Evolutionary conservation across 2,113 vertebrate species (phyloP).

Genomic region (Sturnira hondurensis): DNA sequence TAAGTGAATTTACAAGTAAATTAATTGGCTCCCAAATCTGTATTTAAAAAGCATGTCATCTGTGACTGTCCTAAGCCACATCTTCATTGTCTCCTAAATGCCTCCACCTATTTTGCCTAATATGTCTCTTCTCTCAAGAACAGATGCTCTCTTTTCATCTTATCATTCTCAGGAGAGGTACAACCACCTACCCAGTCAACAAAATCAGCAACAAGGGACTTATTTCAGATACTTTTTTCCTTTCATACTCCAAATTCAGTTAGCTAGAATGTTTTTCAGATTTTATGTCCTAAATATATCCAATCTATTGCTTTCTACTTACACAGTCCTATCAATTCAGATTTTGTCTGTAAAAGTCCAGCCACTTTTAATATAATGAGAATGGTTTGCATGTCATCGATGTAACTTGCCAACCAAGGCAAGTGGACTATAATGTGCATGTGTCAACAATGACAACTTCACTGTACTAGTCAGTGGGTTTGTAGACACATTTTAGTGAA

Average conservation of each 20-base stretch:
- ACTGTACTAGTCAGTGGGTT: too few species aligned
- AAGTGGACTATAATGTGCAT: too few species aligned
- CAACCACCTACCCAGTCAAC: background rate
- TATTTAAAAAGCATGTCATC: background rate
- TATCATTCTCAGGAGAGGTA: background rate
- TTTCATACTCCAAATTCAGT: background rate
- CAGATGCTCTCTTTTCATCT: background rate
- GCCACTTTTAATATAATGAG: too few species aligned
- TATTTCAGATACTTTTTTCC: background rate
- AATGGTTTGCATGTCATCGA: too few species aligned
- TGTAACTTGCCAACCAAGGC: too few species aligned
- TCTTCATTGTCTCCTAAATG: background rate
- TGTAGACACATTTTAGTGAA: too few species aligned
- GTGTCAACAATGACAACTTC: too few species aligned
- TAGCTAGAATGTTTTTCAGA: background rate
- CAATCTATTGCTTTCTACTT: background rate
- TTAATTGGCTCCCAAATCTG: background rate
- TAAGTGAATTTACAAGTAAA: background rate
- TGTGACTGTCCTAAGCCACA: background rate
- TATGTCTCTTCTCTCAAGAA: background rate
- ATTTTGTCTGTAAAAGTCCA: background rate
- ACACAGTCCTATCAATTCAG: background rate
- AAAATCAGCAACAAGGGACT: background rate
- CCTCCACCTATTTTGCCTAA: background rate
- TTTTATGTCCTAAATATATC: background rate